Evolutionary conservation across 2,888 invertebrate genomes (phyloP).

Genomic region (Allophyes oxyacanthae): DNA sequence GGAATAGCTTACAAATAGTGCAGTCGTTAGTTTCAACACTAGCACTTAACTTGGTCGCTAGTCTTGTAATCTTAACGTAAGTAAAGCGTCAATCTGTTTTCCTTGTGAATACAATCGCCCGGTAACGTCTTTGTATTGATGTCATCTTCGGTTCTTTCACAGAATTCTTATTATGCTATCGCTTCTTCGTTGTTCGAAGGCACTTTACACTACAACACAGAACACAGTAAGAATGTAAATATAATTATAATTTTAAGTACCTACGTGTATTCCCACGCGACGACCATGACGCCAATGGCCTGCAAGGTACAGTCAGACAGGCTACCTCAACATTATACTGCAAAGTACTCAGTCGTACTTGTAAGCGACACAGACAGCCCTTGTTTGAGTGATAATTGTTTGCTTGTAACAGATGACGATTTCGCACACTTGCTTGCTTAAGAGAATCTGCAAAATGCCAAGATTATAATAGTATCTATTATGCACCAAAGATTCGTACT

Average conservation of each 20-base stretch:
- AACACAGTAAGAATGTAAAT: constrained; percentile 72
- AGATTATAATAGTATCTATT: too few species aligned
- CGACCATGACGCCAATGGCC: constrained; percentile 61
- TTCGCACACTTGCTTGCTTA: constrained; percentile 1
- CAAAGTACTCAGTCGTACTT: constrained; percentile 3
- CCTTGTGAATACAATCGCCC: constrained; percentile 53
- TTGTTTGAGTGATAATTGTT: constrained; percentile 7
- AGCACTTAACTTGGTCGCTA: constrained; percentile 26
- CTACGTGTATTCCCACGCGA: constrained; percentile 77
- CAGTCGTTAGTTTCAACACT: constrained; percentile 51
- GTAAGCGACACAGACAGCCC: neutral
- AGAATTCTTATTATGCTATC: constrained; percentile 52
- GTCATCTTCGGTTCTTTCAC: constrained; percentile 57
- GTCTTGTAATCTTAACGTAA: constrained; percentile 45
- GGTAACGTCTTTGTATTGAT: constrained; percentile 56
- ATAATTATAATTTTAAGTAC: constrained; percentile 74
- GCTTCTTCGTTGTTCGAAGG: constrained; percentile 63
- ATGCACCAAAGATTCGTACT: neutral
- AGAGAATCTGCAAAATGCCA: too few species aligned
- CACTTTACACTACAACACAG: constrained; percentile 59
- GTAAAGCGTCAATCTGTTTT: constrained; percentile 52
- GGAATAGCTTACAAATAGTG: constrained; percentile 33
- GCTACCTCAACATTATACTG: constrained; percentile 9
- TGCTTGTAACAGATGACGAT: constrained; percentile 3
- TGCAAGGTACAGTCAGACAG: constrained; percentile 30